Evolutionary conservation across 64 coral and sea anemone species (phyloP).

Genomic region (Actinia tenebrosa): DNA sequence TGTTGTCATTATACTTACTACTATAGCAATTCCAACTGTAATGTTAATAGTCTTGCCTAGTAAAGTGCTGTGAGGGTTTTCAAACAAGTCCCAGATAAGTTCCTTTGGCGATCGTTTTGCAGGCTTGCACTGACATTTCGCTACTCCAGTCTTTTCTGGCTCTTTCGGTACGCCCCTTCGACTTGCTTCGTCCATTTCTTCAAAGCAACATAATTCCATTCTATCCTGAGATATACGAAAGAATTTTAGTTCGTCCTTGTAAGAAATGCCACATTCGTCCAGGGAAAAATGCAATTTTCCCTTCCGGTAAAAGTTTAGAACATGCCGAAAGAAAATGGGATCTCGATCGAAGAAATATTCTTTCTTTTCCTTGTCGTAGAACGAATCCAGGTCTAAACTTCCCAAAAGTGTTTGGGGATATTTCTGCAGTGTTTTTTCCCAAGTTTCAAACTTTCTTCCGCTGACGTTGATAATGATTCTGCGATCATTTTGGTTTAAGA

Average conservation of each 20-base stretch:
- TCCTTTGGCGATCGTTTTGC: slow-evolving; percentile 49
- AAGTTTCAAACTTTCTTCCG: slow-evolving; percentile 84
- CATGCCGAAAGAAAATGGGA: slow-evolving; percentile 79
- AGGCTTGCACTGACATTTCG: slow-evolving; percentile 17
- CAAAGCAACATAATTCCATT: slow-evolving; percentile 69
- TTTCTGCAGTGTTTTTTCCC: slow-evolving; percentile 81
- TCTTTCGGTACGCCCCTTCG: not conserved
- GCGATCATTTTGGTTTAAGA: slow-evolving; percentile 52
- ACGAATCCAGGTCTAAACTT: slow-evolving; percentile 44
- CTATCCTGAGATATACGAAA: slow-evolving; percentile 68
- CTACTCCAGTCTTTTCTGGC: not conserved
- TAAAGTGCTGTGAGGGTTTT: slow-evolving; percentile 59
- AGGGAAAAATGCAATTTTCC: slow-evolving; percentile 77
- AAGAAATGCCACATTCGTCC: slow-evolving; percentile 72
- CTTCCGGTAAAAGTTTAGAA: slow-evolving; percentile 83
- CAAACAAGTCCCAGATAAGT: slow-evolving; percentile 61
- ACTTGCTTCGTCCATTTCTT: slow-evolving; percentile 57
- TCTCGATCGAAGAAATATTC: slow-evolving; percentile 84
- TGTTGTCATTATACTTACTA: slow-evolving; percentile 75
- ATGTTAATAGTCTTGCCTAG: slow-evolving; percentile 60
- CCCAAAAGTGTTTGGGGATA: slow-evolving; percentile 70
- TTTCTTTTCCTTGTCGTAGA: slow-evolving; percentile 47
- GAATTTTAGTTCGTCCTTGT: slow-evolving; percentile 75
- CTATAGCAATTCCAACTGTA: slow-evolving; percentile 64
- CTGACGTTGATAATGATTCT: slow-evolving; percentile 83